Evolutionary conservation across 2,797 vertebrate genomes (phyloP).

Genomic region (Pseudomugil tenellus): DNA sequence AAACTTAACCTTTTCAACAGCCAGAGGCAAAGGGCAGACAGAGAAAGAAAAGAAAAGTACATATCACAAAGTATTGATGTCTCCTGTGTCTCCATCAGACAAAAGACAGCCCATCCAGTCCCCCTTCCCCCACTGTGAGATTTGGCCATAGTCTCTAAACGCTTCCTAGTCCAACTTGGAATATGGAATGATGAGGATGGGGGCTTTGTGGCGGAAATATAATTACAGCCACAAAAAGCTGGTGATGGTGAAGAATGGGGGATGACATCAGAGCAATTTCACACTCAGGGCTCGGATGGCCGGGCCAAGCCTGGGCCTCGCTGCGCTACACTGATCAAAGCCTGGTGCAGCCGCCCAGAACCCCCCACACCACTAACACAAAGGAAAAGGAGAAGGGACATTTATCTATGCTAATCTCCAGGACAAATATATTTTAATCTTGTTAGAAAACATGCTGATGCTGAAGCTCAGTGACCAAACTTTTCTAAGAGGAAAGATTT

Average conservation of each 20-base stretch:
- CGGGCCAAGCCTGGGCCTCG: conserved; percentile 89
- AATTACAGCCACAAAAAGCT: conserved; percentile 93
- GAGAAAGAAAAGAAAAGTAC: conserved; percentile 72
- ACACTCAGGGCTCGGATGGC: conserved; percentile 93
- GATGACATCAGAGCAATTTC: conserved; percentile 99
- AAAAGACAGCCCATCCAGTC: conserved; percentile 77
- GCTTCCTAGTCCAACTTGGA: conserved; percentile 97
- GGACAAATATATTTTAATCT: conserved; percentile 99
- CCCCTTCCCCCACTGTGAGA: conserved; percentile 87
- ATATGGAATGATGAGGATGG: conserved; percentile 92
- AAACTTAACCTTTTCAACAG: conserved; percentile 66
- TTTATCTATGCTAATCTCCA: conserved; percentile 99
- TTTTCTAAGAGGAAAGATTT: conserved; percentile 78
- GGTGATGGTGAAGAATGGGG: conserved; percentile 91
- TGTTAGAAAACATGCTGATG: conserved; percentile 99
- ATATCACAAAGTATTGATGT: conserved; percentile 76
- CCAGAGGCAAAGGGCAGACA: conserved; percentile 74
- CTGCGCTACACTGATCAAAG: conserved; percentile 98
- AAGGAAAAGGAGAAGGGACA: conserved; percentile 76
- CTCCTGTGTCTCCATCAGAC: conserved; percentile 72
- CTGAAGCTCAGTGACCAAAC: conserved; percentile 91
- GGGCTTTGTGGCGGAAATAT: conserved; percentile 98
- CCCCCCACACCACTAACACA: conserved; percentile 62
- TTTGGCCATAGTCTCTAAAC: conserved; percentile 87
- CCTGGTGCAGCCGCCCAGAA: conserved; percentile 86